Evolutionary conservation across 2,113 vertebrate species (phyloP), one percentile per base, ranked within the genome.

Genomic region (Centropus unirufus): DNA sequence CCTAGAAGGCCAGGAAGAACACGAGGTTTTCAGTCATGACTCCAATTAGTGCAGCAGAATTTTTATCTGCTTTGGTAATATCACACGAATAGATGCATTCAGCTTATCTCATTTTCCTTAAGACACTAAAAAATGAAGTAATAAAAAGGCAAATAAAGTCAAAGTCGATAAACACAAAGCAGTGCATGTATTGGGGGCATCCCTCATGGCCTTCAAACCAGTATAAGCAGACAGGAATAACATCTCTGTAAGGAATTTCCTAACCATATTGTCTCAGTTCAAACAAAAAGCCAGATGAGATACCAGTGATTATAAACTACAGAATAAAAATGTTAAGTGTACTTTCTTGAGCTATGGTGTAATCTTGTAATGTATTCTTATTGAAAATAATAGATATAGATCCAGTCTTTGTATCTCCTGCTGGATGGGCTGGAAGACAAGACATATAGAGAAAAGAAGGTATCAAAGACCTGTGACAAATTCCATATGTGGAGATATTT

Each of bases 1-100:
- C 32, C 44, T 61, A 59, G 8, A 79, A 42, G 23, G 34, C 18
- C 44, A 72, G 9, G 26, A 88, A 77, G 23, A 91, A 89, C 52
- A 73, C 2, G 6, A 1, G 6, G 4, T 2, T 17, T 74, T 64
- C 14, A 72, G 27, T n/a, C 3, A 2, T 12, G 8, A 21, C 14
- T 83, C 47, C 29, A 76, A 72, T 61, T 72, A 85, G 22, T 22
- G 6, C 39, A 82, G 62, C 24, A 55, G 14, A 46, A 46, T 46
- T 36, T 72, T 34, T 54, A 30, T 72, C 20, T 39, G 5, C 1
- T 1, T 13, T 42, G 29, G 20, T 24, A 85, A 26, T 72, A 55
- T 27, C 82, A 75, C 51, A 17, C 34, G 49, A 59, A 34, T 39
- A 82, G 24, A 72, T 51, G 26, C 26, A 75, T 29, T 12, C 13